Evolutionary conservation across 2,797 vertebrate genomes (phyloP).

Genomic region (Todus mexicanus): DNA sequence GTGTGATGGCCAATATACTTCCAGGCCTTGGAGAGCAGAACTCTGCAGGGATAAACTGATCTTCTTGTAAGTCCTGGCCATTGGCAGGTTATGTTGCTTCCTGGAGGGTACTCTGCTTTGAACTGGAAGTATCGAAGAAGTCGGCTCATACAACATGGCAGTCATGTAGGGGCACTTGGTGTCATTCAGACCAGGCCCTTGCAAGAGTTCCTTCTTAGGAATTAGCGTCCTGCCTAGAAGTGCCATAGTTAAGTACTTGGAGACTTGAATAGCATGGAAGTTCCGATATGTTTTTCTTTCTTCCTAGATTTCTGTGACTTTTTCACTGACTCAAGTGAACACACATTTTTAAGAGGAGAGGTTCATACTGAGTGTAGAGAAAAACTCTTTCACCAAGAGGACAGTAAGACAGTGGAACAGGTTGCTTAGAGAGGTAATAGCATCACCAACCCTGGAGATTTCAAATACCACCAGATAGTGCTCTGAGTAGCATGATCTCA

Average conservation of each 20-base stretch:
- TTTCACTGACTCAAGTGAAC: not conserved
- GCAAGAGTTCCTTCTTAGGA: not conserved
- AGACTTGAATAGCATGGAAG: not conserved
- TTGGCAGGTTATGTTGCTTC: not conserved
- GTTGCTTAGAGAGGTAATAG: not conserved
- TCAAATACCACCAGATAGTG: not conserved
- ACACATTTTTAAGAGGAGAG: not conserved
- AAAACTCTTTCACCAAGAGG: not conserved
- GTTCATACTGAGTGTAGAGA: not conserved
- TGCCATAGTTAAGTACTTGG: not conserved
- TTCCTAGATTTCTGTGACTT: not conserved
- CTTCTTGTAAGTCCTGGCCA: not conserved
- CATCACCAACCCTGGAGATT: not conserved
- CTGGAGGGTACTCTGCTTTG: not conserved
- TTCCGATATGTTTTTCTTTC: not conserved
- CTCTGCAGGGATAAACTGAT: not conserved
- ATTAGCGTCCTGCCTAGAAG: not conserved
- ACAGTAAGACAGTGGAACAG: not conserved
- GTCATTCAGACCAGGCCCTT: not conserved
- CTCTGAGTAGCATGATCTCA: not conserved
- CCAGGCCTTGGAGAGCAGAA: not conserved
- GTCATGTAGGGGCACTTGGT: not conserved
- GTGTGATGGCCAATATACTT: not conserved
- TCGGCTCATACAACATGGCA: not conserved
- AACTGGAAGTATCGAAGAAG: not conserved